Evolutionary conservation across 2,888 invertebrate species (phyloP).

Genomic region (Drosophila vallismaia): DNA sequence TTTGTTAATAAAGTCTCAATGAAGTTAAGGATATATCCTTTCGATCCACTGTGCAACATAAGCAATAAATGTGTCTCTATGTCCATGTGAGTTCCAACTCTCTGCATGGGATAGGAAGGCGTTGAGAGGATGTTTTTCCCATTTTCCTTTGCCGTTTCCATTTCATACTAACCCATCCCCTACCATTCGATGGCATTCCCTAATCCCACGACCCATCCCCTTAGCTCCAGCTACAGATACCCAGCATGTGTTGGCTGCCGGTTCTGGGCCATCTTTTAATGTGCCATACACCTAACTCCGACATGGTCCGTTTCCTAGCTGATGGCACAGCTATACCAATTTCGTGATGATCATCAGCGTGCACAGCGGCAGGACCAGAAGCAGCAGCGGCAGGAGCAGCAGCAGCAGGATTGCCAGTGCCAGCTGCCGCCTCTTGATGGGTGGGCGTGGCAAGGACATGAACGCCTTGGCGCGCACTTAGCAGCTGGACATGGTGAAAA

Average conservation of each 20-base stretch:
- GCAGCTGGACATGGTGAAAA: constrained; percentile 64
- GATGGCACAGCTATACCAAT: constrained; percentile 17
- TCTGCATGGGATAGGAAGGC: constrained; percentile 50
- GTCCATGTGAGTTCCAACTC: constrained; percentile 45
- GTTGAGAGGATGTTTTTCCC: constrained; percentile 48
- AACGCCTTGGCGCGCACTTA: constrained; percentile 50
- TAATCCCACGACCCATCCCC: not conserved
- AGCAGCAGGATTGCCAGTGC: constrained; percentile 31
- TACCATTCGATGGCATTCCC: not conserved
- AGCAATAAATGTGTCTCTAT: constrained; percentile 49
- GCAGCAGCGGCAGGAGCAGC: constrained; percentile 13
- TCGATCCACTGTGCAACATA: constrained; percentile 43
- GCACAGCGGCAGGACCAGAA: too few species aligned
- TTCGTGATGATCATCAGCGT: constrained; percentile 36
- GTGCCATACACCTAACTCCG: constrained; percentile 60
- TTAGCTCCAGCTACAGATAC: constrained; percentile 27
- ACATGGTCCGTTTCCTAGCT: constrained; percentile 34
- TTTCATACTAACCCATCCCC: not conserved
- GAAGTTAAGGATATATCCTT: not conserved
- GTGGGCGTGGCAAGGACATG: constrained; percentile 63
- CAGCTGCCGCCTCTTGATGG: constrained; percentile 52
- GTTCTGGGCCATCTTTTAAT: constrained; percentile 63
- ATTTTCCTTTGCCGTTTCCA: constrained; percentile 6
- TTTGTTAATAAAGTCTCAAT: too few species aligned
- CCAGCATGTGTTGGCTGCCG: constrained; percentile 42